phyloP scores from a whole-genome alignment of 2,113 vertebrate species.

The Tachuris rubrigastra region DNA sequence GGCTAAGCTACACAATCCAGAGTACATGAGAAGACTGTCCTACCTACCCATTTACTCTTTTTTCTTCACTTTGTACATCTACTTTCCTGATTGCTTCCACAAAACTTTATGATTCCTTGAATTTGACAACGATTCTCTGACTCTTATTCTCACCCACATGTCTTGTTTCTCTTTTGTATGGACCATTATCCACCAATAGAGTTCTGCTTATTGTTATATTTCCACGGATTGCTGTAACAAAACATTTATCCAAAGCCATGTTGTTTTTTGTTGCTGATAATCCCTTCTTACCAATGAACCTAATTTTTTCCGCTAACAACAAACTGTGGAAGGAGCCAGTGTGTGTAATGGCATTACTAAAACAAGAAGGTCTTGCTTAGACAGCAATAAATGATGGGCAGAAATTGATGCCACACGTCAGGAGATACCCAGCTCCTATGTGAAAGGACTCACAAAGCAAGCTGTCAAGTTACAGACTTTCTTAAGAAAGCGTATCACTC shows the following conservation, averaged over 20 bases:
- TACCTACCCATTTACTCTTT: not conserved
- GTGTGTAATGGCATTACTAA: not conserved
- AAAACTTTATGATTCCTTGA: not conserved
- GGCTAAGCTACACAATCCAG: not conserved
- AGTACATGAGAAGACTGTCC: not conserved
- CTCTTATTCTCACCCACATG: not conserved
- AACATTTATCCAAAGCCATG: not conserved
- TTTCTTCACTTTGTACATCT: not conserved
- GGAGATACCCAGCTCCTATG: accelerated
- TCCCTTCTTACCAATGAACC: not conserved
- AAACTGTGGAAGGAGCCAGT: not conserved
- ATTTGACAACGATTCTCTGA: not conserved
- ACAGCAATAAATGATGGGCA: not conserved
- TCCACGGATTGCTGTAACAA: not conserved
- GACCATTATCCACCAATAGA: not conserved
- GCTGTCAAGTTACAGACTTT: not conserved
- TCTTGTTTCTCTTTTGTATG: not conserved
- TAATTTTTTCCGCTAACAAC: not conserved
- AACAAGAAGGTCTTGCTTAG: not conserved
- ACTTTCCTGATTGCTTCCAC: not conserved
- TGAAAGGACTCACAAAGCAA: not conserved
- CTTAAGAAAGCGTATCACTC: not conserved
- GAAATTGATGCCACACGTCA: not conserved
- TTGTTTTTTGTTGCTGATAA: not conserved
- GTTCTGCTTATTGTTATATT: not conserved